These are phyloP conservation scores for Rhinolophus ferrumequinum DNA, from an alignment of 2,113 vertebrate species.

Conservation along the genomic window DNA sequence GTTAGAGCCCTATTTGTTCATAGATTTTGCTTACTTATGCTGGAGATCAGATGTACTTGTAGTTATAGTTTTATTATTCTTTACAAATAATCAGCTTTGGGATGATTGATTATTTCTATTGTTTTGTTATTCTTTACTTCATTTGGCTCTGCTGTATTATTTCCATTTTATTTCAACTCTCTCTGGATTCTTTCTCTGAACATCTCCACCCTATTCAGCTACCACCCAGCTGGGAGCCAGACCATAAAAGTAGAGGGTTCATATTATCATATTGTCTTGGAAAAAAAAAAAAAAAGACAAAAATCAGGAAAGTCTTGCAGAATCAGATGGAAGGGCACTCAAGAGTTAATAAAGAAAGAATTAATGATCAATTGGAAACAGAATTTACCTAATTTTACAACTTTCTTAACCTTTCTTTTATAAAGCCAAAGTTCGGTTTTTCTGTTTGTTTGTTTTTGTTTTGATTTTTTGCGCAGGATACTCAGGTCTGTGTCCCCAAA, in stretches of 20 bases:
- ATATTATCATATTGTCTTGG: too few relatives aligned
- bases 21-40: background rate
- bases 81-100: background rate
- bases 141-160: background rate
- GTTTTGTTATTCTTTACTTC: background rate
- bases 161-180: background rate
- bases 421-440: background rate
- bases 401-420: background rate
- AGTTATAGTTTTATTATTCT: background rate
- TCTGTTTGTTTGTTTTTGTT: too few relatives aligned
- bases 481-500: background rate
- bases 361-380: background rate
- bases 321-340: background rate
- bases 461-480: background rate
- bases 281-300: too few relatives aligned
- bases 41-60: background rate
- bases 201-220: background rate
- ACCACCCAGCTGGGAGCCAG: background rate
- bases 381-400: background rate
- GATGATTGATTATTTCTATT: background rate
- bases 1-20: background rate
- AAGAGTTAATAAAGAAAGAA: background rate
- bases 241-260: background rate
- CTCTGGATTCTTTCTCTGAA: background rate
- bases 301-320: background rate